These are phyloP conservation scores for Kryphioiulus occultus DNA, from an alignment of 2,888 invertebrate genomes.

Conservation along the genomic window DNA sequence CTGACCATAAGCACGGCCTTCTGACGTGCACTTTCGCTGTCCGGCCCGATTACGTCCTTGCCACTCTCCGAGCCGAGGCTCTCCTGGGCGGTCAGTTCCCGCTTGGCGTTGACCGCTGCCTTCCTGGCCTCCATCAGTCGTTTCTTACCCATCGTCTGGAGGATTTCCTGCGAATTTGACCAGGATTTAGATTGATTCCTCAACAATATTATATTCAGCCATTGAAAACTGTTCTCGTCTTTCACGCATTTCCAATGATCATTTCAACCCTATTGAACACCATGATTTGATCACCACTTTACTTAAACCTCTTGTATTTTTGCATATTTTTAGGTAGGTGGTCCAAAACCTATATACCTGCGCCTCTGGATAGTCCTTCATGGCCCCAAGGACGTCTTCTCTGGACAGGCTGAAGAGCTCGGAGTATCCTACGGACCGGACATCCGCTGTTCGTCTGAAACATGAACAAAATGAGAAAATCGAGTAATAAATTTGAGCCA, in stretches of 20 bases:
- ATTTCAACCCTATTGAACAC: too few species aligned
- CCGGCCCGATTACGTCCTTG: constrained; percentile 46
- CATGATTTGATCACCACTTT: too few species aligned
- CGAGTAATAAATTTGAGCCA: too few species aligned
- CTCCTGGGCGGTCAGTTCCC: constrained; percentile 43
- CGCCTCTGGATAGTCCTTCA: constrained; percentile 97
- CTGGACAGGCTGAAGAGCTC: constrained; percentile 92
- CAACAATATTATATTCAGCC: too few species aligned
- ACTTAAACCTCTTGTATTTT: too few species aligned
- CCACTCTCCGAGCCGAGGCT: constrained; percentile 29
- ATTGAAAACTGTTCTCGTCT: too few species aligned
- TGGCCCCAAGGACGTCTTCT: constrained; percentile 91
- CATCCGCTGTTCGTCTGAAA: constrained; percentile 89
- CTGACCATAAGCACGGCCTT: constrained; percentile 53
- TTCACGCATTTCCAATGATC: too few species aligned
- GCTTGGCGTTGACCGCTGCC: constrained; percentile 57
- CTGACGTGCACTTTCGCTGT: constrained; percentile 51
- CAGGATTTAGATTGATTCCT: too few species aligned
- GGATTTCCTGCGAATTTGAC: constrained; percentile 69
- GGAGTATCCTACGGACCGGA: constrained; percentile 93
- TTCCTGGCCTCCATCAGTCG: constrained; percentile 80
- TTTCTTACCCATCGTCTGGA: constrained; percentile 87
- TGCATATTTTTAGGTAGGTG: too few species aligned
- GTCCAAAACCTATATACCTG: constrained; percentile 69
- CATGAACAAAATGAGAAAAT: neutral